Conservation (phyloP, 92 coral and sea anemone species). For the Epizoanthus ramosus region DNA sequence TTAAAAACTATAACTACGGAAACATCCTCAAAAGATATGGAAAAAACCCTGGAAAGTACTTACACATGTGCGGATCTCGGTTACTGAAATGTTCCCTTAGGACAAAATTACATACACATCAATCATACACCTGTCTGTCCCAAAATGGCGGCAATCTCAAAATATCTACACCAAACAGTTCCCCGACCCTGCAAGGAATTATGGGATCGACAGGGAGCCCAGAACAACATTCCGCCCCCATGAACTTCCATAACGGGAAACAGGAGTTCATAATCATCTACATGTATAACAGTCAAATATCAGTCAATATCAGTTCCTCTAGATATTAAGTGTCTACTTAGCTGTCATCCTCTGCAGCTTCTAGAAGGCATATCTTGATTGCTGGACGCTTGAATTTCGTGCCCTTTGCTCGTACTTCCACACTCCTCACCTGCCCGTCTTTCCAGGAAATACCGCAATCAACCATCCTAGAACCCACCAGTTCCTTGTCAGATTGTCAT, state of each 20-base stretch:
- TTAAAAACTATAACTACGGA: too few relatives aligned
- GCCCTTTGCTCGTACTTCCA: slow-evolving; percentile 34
- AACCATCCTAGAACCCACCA: slow-evolving; percentile 51
- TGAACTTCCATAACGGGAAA: slow-evolving; percentile 23
- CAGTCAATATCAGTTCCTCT: neutral
- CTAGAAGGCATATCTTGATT: slow-evolving; percentile 50
- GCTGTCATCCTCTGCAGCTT: slow-evolving; percentile 2
- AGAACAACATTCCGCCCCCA: slow-evolving; percentile 41
- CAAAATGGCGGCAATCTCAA: too few relatives aligned
- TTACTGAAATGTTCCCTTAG: too few relatives aligned
- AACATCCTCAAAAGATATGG: too few relatives aligned
- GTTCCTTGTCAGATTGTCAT: slow-evolving; percentile 51
- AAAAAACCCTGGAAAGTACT: too few relatives aligned
- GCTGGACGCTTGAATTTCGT: slow-evolving; percentile 47
- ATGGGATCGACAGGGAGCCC: neutral
- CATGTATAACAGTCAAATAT: neutral
- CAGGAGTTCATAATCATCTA: slow-evolving; percentile 6
- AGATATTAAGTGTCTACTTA: neutral
- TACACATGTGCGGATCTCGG: too few relatives aligned
- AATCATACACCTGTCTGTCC: too few relatives aligned
- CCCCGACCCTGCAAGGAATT: too few relatives aligned
- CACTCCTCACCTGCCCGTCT: slow-evolving; percentile 51
- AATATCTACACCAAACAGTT: too few relatives aligned
- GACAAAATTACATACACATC: too few relatives aligned
- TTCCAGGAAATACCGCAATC: slow-evolving; percentile 43